Base-by-base conservation (phyloP, 1,140 invertebrate species). In the Papilio dardanus region DNA sequence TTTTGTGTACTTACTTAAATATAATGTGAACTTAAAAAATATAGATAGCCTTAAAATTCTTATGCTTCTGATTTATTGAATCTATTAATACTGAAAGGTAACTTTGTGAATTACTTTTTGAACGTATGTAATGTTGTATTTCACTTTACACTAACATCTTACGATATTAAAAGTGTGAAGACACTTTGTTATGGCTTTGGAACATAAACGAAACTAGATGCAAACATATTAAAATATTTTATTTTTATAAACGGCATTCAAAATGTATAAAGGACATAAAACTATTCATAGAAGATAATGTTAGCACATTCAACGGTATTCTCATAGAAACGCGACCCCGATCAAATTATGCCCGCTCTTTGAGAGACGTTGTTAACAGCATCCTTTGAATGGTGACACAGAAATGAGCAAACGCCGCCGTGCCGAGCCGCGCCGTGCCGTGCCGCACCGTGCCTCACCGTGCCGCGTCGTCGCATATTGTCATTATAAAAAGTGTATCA, bases 361-460 rank as follows among this genome's bases (percentile, higher is more conserved):
- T 93, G 78, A 92, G 86, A 91, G 84, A 86, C 85, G 88, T 92
- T 93, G 92, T 93, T 93, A 93, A 93, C 92, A 92, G 90, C 89
- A 89, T 89, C 88, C 87, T 83, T 89, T 93, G 84, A 91, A 92
- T 90, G 78, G 86, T 79, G 85, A 80, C 88, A 86, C 85, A 88
- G 84, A 93, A 93, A 88, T 91, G 92, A 93, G 88, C 92, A 93
- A 90, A 88, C 90, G 85, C 37, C 37, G 14, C 14, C n/a, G n/a
- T n/a, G 8, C 35, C 35, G 35, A 1, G 35, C 35, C 35, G 35
- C 7, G 5, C 35, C 35, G 35, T 37, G 8, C 35, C 35, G 35
- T 10, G 35, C 35, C 35, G 35, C 7, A 8, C 35, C 35, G 35
- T 37, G 35, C 35, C 35, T 7, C 8, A 12, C 6, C 35, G 10